A percentile compares a stretch with the other conserved stretches of the same genome.
Evolutionary conservation across 2,888 invertebrate genomes (phyloP).

Genomic region (Sinohyriopsis cumingii): DNA sequence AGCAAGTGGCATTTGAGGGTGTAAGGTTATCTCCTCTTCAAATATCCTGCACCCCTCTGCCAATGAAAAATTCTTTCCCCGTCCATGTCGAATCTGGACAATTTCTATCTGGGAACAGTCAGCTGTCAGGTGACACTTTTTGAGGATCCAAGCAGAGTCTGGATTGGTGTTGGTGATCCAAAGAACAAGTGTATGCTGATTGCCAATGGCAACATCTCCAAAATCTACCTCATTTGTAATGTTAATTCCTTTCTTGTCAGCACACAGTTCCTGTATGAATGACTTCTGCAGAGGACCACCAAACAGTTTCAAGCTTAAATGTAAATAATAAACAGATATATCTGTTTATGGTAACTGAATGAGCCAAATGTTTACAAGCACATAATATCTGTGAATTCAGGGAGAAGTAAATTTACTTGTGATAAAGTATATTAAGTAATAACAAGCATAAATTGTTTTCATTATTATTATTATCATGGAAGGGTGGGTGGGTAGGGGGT

Average conservation of each 20-base stretch:
- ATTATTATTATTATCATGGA: no score
- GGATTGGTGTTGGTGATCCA: constrained; percentile 44
- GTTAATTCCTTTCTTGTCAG: constrained; percentile 44
- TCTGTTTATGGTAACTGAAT: no score
- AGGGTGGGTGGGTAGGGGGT: no score
- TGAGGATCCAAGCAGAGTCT: constrained; percentile 20
- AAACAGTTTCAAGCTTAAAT: constrained; percentile 31
- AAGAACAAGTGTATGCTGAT: constrained; percentile 27
- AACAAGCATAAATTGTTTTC: no score
- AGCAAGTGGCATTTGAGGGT: no score
- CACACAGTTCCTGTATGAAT: constrained; percentile 38
- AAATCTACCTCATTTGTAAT: constrained; percentile 40
- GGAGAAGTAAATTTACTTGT: no score
- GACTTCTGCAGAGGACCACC: constrained; percentile 34
- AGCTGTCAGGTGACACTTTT: constrained; percentile 42
- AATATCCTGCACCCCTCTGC: no score
- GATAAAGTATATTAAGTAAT: no score
- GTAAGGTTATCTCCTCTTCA: no score
- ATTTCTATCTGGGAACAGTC: constrained; percentile 38
- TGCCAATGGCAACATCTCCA: constrained; percentile 31
- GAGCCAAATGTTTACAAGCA: not conserved
- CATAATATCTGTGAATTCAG: no score
- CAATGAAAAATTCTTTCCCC: no score
- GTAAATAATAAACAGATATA: not conserved
- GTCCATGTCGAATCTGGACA: no score